phyloP scores from a whole-genome alignment of 2,113 vertebrate genomes.

The Enhydra lutris region DNA sequence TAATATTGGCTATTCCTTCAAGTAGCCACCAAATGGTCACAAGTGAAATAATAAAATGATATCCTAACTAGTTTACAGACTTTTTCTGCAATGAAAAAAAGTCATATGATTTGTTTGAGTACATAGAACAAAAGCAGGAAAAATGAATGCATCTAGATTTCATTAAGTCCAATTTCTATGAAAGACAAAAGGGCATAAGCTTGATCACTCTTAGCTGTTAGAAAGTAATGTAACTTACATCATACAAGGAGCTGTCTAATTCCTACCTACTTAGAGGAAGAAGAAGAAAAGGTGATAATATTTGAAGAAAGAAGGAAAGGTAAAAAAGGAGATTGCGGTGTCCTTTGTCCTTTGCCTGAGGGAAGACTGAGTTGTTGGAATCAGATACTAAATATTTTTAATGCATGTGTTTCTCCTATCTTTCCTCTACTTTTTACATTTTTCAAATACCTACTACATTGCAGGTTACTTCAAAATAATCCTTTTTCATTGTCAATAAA shows the following conservation, averaged over 20 bases:
- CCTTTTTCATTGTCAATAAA: background rate
- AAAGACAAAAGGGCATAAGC: background rate
- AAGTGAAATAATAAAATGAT: background rate
- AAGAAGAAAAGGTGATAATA: background rate
- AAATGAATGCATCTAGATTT: too few relatives aligned
- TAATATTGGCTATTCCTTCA: background rate
- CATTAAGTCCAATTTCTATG: background rate
- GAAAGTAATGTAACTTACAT: background rate
- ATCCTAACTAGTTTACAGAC: background rate
- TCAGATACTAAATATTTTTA: background rate
- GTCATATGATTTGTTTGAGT: background rate
- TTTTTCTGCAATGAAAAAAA: background rate
- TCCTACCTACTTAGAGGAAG: background rate
- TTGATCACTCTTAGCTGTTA: background rate
- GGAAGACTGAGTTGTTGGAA: background rate
- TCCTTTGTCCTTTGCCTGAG: background rate
- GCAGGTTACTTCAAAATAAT: background rate
- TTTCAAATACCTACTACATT: background rate
- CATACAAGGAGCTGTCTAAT: background rate
- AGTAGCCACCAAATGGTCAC: background rate
- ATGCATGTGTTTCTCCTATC: background rate
- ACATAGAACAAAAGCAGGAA: background rate
- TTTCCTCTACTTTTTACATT: background rate
- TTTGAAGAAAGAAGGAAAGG: background rate
- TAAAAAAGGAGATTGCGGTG: fast-evolving